Evolutionary conservation across 2,113 vertebrate genomes (phyloP).

Genomic region (Spheniscus mendiculus): DNA sequence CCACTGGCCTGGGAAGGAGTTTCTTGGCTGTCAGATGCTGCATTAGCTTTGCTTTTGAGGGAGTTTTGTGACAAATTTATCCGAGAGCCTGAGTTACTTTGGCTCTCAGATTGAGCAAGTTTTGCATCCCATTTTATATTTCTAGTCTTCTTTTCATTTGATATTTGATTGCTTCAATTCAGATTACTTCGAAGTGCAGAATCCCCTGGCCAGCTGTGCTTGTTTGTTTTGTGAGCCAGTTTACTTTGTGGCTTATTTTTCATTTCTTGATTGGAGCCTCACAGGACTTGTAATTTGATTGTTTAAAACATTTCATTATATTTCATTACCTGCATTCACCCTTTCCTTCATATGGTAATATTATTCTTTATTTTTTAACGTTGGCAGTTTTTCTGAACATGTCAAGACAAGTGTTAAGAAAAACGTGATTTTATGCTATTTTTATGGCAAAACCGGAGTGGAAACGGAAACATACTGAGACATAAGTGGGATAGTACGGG

Average conservation of each 20-base stretch:
- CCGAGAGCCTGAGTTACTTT: background rate
- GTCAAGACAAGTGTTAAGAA: constrained; percentile 10
- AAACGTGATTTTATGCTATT: background rate
- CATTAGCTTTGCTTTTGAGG: constrained; percentile 3
- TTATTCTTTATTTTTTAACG: background rate
- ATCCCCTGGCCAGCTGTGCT: background rate
- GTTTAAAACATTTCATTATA: background rate
- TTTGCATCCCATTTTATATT: background rate
- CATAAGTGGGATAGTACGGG: background rate
- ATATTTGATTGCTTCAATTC: background rate
- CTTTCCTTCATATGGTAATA: background rate
- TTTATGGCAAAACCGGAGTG: background rate
- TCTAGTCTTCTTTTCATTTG: background rate
- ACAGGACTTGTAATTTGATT: background rate
- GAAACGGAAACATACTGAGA: background rate
- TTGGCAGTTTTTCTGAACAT: background rate
- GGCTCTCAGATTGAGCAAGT: background rate
- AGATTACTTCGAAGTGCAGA: background rate
- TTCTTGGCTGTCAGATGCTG: constrained; percentile 33
- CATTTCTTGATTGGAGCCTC: background rate
- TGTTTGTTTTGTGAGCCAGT: background rate
- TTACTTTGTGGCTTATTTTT: background rate
- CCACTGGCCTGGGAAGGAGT: constrained; percentile 21
- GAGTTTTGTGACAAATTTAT: background rate
- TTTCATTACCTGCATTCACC: background rate